These are phyloP conservation scores for Aulostomus chinensis DNA, from an alignment of 2,797 vertebrate genomes.

Conservation along the genomic window DNA sequence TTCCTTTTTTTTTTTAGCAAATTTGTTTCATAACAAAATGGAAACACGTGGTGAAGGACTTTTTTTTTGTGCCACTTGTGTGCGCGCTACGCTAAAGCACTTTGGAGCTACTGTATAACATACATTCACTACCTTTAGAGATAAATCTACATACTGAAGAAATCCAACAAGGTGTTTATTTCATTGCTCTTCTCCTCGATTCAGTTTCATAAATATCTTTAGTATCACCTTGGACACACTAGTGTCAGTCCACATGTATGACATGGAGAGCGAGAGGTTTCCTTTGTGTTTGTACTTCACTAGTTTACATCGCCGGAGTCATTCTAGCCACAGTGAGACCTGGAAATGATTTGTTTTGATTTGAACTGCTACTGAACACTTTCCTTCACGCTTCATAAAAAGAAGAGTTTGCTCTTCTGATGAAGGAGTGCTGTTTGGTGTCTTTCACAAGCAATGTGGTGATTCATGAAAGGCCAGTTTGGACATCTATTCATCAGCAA, in stretches of 20 bases:
- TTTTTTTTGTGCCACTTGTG: slow-evolving; percentile 44
- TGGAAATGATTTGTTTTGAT: slow-evolving; percentile 51
- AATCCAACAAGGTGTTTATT: slow-evolving; percentile 12
- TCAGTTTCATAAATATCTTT: slow-evolving; percentile 64
- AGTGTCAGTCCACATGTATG: too few species aligned
- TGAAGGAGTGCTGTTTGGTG: not conserved
- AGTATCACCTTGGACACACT: slow-evolving; percentile 44
- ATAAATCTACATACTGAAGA: slow-evolving; percentile 26
- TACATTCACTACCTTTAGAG: slow-evolving; percentile 59
- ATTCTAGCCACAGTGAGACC: slow-evolving; percentile 55
- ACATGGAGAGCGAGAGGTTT: too few species aligned
- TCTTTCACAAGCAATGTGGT: slow-evolving; percentile 29
- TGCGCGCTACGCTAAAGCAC: slow-evolving; percentile 60
- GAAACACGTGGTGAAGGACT: slow-evolving; percentile 42
- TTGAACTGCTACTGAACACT: slow-evolving; percentile 38
- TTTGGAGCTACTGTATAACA: slow-evolving; percentile 56
- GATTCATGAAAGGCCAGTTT: slow-evolving; percentile 29
- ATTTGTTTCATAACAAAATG: slow-evolving; percentile 61
- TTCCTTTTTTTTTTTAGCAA: slow-evolving; percentile 55
- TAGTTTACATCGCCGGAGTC: slow-evolving; percentile 30
- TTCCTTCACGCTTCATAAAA: slow-evolving; percentile 31
- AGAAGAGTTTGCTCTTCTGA: slow-evolving; percentile 13
- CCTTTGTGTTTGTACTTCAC: slow-evolving; percentile 9
- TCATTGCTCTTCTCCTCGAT: slow-evolving; percentile 18
- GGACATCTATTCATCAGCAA: slow-evolving; percentile 2